Percentiles rank a stretch among this genome's conserved stretches.
Evolutionary conservation across 2,797 vertebrate genomes (phyloP).

Genomic region (Menidia menidia): DNA sequence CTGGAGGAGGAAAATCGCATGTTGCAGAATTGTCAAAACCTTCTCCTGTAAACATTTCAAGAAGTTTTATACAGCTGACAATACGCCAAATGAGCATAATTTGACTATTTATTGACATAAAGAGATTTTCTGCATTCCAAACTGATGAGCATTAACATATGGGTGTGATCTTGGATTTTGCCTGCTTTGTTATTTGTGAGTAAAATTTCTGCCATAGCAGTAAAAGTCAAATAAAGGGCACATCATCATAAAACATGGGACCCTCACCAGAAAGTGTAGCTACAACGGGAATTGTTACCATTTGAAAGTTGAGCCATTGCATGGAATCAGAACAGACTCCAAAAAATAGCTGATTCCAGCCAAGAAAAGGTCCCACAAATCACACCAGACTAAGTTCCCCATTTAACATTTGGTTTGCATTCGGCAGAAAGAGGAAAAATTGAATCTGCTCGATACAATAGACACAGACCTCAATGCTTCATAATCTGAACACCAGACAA

Average conservation of each 20-base stretch:
- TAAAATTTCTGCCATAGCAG: neutral
- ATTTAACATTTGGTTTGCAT: neutral
- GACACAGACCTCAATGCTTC: neutral
- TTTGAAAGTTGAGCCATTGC: neutral
- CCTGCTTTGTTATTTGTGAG: neutral
- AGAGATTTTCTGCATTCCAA: too few relatives aligned
- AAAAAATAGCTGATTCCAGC: neutral
- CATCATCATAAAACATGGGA: neutral
- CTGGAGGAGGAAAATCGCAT: too few relatives aligned
- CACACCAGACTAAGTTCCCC: neutral
- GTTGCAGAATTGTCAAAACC: too few relatives aligned
- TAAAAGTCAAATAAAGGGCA: neutral
- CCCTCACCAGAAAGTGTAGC: neutral
- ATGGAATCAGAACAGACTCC: neutral
- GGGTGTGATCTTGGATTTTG: neutral
- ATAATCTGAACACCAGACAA: neutral
- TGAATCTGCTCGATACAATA: neutral
- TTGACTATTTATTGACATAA: slow-evolving; percentile 1
- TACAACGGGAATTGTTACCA: neutral
- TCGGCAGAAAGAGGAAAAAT: neutral
- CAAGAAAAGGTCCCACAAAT: neutral
- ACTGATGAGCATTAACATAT: neutral
- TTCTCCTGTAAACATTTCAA: neutral
- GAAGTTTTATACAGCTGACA: neutral
- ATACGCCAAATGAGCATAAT: too few relatives aligned